Evolutionary conservation across 2,113 vertebrate species (phyloP).

Genomic region (Bos taurus): ARS-UCD2.0 NC_037340.1:48566001-48566500

Average conservation of each 20-base stretch:
- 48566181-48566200: not conserved
- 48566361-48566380: not conserved
- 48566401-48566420: not conserved
- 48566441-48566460: slow-evolving; percentile 14
- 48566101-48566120: not conserved
- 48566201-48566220: not conserved
- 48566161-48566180: not conserved
- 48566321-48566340: not conserved
- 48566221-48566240: not conserved
- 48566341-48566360: not conserved
- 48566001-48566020: not conserved
- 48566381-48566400: not conserved
- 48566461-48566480: not conserved
- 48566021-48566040: not conserved
- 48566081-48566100: not conserved
- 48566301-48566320: not conserved
- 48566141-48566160: not conserved
- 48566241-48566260: not conserved
- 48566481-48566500: not conserved
- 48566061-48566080: not conserved
- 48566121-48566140: not conserved
- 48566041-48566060: not conserved
- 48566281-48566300: not conserved
- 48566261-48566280: not conserved
- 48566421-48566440: not conserved